These are phyloP conservation scores for Paralichthys olivaceus DNA, from an alignment of 2,113 vertebrate species.

Conservation along the genomic window DNA sequence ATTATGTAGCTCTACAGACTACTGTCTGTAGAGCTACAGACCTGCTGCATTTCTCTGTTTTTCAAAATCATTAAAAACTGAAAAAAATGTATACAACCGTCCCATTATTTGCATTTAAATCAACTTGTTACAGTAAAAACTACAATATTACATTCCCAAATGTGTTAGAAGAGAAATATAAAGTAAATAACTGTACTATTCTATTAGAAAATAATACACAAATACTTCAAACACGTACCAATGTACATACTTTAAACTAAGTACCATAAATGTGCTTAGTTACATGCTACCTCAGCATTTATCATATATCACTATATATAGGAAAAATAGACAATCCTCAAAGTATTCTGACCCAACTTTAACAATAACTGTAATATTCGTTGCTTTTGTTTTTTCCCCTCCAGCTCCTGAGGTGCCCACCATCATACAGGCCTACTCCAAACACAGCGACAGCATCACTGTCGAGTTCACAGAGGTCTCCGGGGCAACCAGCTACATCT, in stretches of 20 bases:
- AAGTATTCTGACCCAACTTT: background rate
- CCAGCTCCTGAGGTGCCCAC: slow-evolving; percentile 88
- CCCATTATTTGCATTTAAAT: no score
- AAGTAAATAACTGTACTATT: background rate
- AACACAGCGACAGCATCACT: slow-evolving; percentile 90
- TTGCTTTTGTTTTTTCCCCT: slow-evolving; percentile 3
- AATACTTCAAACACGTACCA: no score
- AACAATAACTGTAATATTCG: background rate
- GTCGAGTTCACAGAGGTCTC: slow-evolving; percentile 87
- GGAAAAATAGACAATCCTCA: background rate
- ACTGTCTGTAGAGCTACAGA: no score
- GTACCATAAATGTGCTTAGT: background rate
- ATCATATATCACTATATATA: background rate
- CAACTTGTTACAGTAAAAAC: no score
- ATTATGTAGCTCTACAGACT: no score
- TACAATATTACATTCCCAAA: no score
- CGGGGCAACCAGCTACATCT: slow-evolving; percentile 87
- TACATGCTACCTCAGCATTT: background rate
- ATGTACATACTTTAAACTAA: no score
- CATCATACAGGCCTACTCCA: slow-evolving; percentile 89
- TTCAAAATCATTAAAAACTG: no score
- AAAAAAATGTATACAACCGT: no score
- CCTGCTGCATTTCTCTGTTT: no score
- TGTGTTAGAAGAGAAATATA: no score
- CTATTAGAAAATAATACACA: background rate